phyloP scores from a whole-genome alignment of 2,888 invertebrate genomes.

The Rhagonycha lutea region DNA sequence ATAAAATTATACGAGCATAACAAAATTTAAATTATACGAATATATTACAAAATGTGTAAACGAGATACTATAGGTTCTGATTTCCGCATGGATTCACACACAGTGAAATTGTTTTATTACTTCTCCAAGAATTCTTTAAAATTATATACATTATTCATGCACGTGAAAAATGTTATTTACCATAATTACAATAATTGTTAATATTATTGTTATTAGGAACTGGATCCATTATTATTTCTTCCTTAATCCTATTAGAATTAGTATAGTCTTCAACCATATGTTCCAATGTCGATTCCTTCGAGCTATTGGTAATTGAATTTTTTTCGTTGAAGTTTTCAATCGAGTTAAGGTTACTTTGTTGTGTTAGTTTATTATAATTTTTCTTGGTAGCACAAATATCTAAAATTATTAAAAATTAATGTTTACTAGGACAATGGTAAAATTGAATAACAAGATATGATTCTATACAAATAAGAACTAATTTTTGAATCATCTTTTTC shows the following conservation, averaged over 20 bases:
- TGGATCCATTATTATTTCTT: not conserved
- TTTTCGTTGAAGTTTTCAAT: not conserved
- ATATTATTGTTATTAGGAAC: not conserved
- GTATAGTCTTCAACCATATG: not conserved
- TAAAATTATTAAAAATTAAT: not conserved
- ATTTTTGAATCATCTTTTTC: not conserved
- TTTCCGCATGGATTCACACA: too few species aligned
- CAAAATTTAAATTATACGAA: too few species aligned
- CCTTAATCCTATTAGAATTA: not conserved
- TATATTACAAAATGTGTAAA: too few species aligned
- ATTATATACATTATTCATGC: not conserved
- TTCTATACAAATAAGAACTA: not conserved
- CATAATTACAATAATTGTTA: not conserved
- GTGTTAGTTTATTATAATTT: not conserved
- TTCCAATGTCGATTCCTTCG: not conserved
- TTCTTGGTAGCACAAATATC: not conserved
- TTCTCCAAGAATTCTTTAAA: too few species aligned
- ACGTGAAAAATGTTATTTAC: not conserved
- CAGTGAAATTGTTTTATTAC: too few species aligned
- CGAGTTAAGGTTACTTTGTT: not conserved
- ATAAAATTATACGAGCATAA: too few species aligned
- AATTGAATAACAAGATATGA: too few species aligned
- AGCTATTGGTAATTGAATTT: not conserved
- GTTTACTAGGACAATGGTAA: too few species aligned
- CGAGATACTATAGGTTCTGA: too few species aligned